Evolutionary conservation across 2,113 vertebrate species (phyloP).

Genomic region (Stigmatopora argus): DNA sequence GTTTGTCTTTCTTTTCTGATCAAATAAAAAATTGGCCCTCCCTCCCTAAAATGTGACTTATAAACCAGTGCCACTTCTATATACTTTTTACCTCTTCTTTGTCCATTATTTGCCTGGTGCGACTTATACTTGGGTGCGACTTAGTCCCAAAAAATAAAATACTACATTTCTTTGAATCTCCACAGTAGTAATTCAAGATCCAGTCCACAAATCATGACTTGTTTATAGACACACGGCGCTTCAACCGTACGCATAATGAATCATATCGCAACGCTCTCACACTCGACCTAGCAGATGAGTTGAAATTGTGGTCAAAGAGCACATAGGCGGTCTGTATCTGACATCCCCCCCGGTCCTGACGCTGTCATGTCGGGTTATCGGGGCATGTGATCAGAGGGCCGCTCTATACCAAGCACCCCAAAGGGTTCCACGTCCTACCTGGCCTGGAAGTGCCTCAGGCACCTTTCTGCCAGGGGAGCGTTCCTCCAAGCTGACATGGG

Average conservation of each 20-base stretch:
- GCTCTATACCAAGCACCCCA: conserved; percentile 14
- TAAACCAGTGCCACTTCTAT: too few species aligned
- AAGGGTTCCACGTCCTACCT: conserved; percentile 11
- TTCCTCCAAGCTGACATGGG: background rate
- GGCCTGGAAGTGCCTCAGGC: conserved; percentile 16
- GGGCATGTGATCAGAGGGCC: conserved; percentile 2
- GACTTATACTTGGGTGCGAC: too few species aligned
- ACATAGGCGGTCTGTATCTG: background rate
- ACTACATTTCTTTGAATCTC: too few species aligned
- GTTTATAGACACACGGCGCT: background rate
- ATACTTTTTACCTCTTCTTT: too few species aligned
- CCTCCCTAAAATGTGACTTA: too few species aligned
- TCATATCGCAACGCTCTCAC: background rate
- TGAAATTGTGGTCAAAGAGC: background rate
- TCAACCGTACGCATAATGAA: background rate
- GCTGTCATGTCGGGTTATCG: background rate
- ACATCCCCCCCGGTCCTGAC: background rate
- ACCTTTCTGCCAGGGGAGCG: conserved; percentile 12
- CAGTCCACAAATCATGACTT: background rate
- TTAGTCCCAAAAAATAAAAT: too few species aligned
- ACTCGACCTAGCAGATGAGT: background rate
- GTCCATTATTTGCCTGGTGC: too few species aligned
- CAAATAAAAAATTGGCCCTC: too few species aligned
- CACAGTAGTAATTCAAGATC: too few species aligned
- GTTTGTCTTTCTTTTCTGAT: too few species aligned